A percentile compares a stretch with the other conserved stretches of the same genome.
Conservation (phyloP, 1,140 invertebrate genomes). For the Micrasema minimum region DNA sequence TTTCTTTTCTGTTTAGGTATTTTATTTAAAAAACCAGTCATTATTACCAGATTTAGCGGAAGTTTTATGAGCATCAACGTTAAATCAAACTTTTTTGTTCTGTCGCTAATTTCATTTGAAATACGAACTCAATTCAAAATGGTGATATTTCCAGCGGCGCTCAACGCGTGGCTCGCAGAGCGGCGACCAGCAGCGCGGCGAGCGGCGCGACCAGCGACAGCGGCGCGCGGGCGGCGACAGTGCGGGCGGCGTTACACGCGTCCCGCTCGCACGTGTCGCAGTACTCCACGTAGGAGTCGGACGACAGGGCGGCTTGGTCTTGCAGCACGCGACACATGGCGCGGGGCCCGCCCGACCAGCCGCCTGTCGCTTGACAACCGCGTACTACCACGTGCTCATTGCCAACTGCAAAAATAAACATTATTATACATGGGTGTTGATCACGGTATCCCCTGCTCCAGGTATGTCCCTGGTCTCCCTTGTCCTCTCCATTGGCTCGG, state of each 20-base stretch:
- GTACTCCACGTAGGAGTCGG: slow-evolving; percentile 42
- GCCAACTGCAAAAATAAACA: slow-evolving; percentile 44
- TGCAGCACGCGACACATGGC: slow-evolving; percentile 40
- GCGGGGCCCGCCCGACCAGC: slow-evolving; percentile 23
- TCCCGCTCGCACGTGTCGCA: slow-evolving; percentile 43
- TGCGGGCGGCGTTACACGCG: slow-evolving; percentile 38
- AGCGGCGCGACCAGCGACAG: slow-evolving; percentile 4
- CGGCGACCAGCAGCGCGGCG: slow-evolving; percentile 10
- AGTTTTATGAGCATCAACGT: too few relatives aligned
- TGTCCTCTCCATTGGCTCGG: too few relatives aligned
- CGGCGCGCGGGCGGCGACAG: neutral
- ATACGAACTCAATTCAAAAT: too few relatives aligned
- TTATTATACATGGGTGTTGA: slow-evolving; percentile 39
- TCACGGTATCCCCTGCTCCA: too few relatives aligned
- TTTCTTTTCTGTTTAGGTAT: too few relatives aligned
- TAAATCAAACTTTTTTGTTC: too few relatives aligned
- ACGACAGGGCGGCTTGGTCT: slow-evolving; percentile 17
- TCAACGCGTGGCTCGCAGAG: neutral
- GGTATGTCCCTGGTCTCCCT: too few relatives aligned
- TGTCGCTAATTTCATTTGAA: too few relatives aligned
- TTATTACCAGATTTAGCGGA: too few relatives aligned
- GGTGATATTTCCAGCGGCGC: neutral
- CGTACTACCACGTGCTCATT: slow-evolving; percentile 46
- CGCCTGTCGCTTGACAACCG: slow-evolving; percentile 34
- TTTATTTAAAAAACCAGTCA: too few relatives aligned